phyloP scores from a whole-genome alignment of 2,888 invertebrate genomes.

The Eilema sororculum region DNA sequence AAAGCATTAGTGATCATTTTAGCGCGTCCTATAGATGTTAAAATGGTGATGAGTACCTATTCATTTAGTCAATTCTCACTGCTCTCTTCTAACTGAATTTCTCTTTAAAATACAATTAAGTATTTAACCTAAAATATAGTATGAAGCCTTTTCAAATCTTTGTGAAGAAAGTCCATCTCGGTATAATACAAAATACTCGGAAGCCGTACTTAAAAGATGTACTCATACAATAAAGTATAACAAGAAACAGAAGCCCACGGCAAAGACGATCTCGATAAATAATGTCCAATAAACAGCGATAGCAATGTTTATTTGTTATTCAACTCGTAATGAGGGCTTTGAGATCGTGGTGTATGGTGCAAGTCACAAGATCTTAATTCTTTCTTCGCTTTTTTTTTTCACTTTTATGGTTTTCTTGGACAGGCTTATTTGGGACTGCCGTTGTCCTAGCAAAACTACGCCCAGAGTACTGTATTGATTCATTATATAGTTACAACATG shows the following conservation, averaged over 20 bases:
- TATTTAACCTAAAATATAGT: neutral
- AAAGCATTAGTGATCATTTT: no score
- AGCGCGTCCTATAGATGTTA: no score
- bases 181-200: constrained; percentile 17
- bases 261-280: constrained; percentile 64
- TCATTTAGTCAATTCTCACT: no score
- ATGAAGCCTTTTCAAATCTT: neutral
- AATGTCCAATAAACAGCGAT: constrained; percentile 72
- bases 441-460: no score
- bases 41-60: no score
- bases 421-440: no score
- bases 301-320: constrained; percentile 74
- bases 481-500: no score
- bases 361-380: constrained; percentile 18
- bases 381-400: no score
- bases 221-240: constrained; percentile 15
- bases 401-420: no score
- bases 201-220: constrained; percentile 17
- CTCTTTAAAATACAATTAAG: no score
- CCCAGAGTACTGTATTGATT: no score
- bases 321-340: constrained; percentile 71
- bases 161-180: neutral
- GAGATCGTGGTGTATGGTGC: constrained; percentile 37
- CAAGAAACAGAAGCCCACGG: constrained; percentile 37
- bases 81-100: neutral